Conservation (phyloP, 1,140 invertebrate genomes). For the Campoletis sonorensis region DNA sequence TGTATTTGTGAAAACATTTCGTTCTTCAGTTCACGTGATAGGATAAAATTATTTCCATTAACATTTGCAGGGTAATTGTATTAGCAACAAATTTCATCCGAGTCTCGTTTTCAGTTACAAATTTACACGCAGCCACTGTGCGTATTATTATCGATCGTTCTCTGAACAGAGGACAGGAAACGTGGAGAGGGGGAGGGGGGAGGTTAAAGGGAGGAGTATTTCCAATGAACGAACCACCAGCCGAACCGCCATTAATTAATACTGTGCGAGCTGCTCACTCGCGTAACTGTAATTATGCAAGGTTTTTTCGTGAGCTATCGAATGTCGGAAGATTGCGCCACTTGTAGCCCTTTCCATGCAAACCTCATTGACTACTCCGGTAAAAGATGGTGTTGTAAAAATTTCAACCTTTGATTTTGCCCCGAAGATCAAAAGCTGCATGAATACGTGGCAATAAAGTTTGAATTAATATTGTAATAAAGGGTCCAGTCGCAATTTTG, state of each 20-base stretch:
- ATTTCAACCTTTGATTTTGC: not conserved
- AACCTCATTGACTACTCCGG: not conserved
- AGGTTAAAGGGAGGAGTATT: not conserved
- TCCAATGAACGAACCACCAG: slow-evolving; percentile 32
- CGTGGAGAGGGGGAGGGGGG: not conserved
- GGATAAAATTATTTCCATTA: not conserved
- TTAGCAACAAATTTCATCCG: slow-evolving; percentile 4
- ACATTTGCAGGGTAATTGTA: not conserved
- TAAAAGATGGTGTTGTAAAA: not conserved
- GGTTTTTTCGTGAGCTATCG: slow-evolving; percentile 17
- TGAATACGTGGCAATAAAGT: too few species aligned
- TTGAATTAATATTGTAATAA: too few species aligned
- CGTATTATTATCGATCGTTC: slow-evolving; percentile 34
- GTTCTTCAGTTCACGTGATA: not conserved
- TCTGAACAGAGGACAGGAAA: not conserved
- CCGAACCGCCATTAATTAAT: slow-evolving; percentile 38
- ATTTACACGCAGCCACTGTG: slow-evolving; percentile 21
- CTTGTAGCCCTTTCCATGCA: not conserved
- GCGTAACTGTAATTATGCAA: slow-evolving; percentile 29
- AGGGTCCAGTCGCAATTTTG: too few species aligned
- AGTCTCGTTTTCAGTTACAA: slow-evolving; percentile 5
- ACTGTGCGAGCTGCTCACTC: slow-evolving; percentile 32
- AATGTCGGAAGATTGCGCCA: slow-evolving; percentile 28
- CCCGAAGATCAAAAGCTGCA: too few species aligned
- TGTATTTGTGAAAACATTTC: not conserved